phyloP scores from a whole-genome alignment of 2,797 vertebrate genomes.

The Heliangelus exortis region DNA sequence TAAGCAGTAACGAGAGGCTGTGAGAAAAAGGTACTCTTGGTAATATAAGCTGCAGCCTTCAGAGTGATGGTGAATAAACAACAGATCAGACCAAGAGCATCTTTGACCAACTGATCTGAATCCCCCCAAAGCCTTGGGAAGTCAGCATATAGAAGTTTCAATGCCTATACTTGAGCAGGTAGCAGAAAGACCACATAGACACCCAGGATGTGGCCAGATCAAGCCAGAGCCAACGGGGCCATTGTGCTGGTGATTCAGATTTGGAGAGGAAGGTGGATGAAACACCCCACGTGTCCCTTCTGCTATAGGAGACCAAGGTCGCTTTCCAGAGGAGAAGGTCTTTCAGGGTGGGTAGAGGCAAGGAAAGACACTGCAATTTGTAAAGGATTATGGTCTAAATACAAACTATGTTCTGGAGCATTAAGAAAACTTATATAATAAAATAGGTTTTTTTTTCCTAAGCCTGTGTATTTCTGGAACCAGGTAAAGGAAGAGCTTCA shows the following conservation, averaged over 20 bases:
- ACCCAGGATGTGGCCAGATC: background rate
- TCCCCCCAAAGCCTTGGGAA: background rate
- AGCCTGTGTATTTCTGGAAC: background rate
- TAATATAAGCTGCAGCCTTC: background rate
- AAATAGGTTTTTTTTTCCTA: background rate
- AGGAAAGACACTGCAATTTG: background rate
- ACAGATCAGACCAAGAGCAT: background rate
- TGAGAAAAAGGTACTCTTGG: background rate
- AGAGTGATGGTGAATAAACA: background rate
- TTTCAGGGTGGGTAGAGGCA: background rate
- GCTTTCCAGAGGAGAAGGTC: background rate
- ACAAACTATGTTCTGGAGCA: background rate
- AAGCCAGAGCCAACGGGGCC: fast-evolving
- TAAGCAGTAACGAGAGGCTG: background rate
- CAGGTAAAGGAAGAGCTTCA: background rate
- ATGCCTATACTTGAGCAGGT: fast-evolving
- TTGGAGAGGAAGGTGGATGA: background rate
- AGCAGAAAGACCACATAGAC: background rate
- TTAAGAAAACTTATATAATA: background rate
- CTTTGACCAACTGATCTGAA: background rate
- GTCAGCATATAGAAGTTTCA: background rate
- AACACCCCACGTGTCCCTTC: background rate
- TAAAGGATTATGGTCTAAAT: background rate
- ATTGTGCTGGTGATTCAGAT: fast-evolving
- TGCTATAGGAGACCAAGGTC: background rate